phyloP scores from a whole-genome alignment of 2,888 invertebrate species.

The Drosophila subquinaria region DNA sequence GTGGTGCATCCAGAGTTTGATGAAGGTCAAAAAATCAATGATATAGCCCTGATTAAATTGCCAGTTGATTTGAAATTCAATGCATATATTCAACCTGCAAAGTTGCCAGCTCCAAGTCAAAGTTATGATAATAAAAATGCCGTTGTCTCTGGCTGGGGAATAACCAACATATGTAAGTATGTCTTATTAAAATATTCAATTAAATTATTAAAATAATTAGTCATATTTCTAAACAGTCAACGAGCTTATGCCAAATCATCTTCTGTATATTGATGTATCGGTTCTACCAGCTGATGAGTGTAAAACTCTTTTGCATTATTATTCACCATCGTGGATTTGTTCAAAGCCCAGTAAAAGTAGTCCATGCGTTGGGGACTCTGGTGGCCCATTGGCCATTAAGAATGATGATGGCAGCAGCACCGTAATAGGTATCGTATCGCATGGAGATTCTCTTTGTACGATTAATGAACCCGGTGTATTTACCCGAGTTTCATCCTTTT shows the following conservation, averaged over 20 bases:
- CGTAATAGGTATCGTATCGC: slow-evolving; percentile 19
- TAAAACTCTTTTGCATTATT: no score
- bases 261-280: no score
- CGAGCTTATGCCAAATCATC: no score
- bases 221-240: no score
- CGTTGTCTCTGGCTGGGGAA: no score
- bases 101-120: background rate
- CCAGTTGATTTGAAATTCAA: slow-evolving; percentile 21
- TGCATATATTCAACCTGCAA: slow-evolving; percentile 21
- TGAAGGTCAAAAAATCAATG: rapidly evolving
- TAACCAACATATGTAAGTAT: no score
- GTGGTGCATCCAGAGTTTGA: slow-evolving; percentile 15
- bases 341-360: background rate
- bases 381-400: slow-evolving; percentile 22
- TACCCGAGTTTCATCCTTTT: slow-evolving; percentile 7
- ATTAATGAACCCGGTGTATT: rapidly evolving
- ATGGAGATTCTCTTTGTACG: rapidly evolving
- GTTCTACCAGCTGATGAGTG: no score
- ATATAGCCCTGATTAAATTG: slow-evolving; percentile 33
- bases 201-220: no score
- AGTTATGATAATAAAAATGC: no score
- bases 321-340: slow-evolving; percentile 5
- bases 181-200: no score
- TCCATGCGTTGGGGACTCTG: slow-evolving; percentile 7
- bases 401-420: background rate